Evolutionary conservation across 92 coral and sea anemone genomes (phyloP).

Genomic region (Porites rus): DNA sequence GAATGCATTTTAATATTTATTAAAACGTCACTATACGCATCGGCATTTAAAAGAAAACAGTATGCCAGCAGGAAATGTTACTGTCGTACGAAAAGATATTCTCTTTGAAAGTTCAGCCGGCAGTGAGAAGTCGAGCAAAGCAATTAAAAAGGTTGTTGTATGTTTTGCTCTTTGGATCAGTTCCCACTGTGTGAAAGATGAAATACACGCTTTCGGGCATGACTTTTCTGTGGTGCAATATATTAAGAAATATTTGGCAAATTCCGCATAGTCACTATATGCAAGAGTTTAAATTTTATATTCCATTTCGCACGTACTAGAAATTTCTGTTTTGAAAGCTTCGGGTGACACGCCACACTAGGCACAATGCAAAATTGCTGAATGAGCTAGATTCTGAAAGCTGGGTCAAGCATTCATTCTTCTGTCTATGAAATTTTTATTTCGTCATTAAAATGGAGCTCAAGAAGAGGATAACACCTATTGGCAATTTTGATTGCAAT

Average conservation of each 20-base stretch:
- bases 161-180: neutral
- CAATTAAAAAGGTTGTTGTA: neutral
- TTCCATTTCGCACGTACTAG: neutral
- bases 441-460: conserved; percentile 6
- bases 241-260: neutral
- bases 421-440: neutral
- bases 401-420: neutral
- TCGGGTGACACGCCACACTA: neutral
- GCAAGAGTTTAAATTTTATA: no score
- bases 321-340: neutral
- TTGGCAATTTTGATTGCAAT: neutral
- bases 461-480: neutral
- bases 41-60: neutral
- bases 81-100: no score
- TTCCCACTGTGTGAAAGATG: neutral
- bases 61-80: neutral
- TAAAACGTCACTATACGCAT: no score
- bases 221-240: neutral
- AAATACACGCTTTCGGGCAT: neutral
- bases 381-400: conserved; percentile 5
- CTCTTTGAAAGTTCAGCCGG: neutral
- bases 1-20: neutral
- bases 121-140: neutral
- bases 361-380: conserved; percentile 26
- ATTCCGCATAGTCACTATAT: neutral